These are phyloP conservation scores for Bettongia penicillata DNA, from an alignment of 2,113 vertebrate species.

Conservation along the genomic window DNA sequence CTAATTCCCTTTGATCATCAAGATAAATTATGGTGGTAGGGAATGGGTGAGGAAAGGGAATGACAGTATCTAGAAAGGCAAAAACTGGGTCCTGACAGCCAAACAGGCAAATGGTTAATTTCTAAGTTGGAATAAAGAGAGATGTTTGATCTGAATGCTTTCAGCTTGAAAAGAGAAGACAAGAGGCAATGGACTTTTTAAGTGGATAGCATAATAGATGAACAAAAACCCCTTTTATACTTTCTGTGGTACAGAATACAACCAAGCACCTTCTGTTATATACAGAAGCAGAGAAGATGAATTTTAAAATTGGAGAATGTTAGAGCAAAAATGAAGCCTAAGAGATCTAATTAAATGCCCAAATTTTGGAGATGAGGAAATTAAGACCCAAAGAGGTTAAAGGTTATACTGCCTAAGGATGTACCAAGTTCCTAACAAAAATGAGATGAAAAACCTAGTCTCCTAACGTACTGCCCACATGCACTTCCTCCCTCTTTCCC, in stretches of 20 bases:
- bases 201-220: no score
- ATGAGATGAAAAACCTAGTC: not conserved
- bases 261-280: not conserved
- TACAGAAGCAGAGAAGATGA: not conserved
- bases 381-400: not conserved
- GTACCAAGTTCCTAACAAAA: not conserved
- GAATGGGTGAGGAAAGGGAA: not conserved
- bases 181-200: not conserved
- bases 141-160: not conserved
- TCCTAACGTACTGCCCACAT: not conserved
- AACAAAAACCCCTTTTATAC: no score
- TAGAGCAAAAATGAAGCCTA: not conserved
- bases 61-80: not conserved
- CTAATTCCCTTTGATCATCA: not conserved
- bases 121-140: not conserved
- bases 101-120: not conserved
- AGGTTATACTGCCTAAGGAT: not conserved
- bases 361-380: not conserved
- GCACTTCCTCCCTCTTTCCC: not conserved
- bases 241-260: no score
- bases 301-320: not conserved
- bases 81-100: not conserved
- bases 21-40: not conserved
- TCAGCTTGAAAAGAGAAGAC: not conserved
- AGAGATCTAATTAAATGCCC: not conserved